Evolutionary conservation across 1,140 invertebrate genomes (phyloP), one percentile per base, ranked within the genome.

Genomic region (Leptopilina clavipes): DNA sequence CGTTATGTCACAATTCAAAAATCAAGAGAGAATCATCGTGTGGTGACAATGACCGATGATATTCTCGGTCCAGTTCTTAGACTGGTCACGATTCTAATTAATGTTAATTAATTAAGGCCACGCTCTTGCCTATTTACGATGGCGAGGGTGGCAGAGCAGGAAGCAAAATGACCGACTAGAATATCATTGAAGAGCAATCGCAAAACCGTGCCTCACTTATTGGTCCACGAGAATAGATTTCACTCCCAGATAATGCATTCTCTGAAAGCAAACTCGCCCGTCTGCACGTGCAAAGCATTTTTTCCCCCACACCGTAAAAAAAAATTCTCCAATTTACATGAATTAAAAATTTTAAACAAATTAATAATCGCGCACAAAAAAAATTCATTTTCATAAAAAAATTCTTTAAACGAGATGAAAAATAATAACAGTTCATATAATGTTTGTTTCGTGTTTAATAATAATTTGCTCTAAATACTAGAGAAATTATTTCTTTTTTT

Each of bases 91-190:
- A 65, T 65, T 65, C 59, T 65, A 65, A 65, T 65, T 65, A 65
- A 65, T 65, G 59, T 22, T 31, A 65, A 65, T 31, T 65, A 65
- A 65, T 65, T 65, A 37, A 65, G 25, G 22, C 59, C 22, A 65
- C 19, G 56, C 56, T 59, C 56, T 59, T 12, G 56, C 56, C 56
- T 25, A 59, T 59, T 59, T 65, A 31, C 25, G 25, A 65, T 14
- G 59, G 59, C 25, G 59, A 65, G 59, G 59, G 59, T 65, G 59
- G 59, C 59, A 65, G 59, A 65, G 59, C 59, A 65, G 59, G 59
- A 65, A 65, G 59, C 59, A 7, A 22, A 65, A 65, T 65, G 56
- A 65, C 56, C 56, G 56, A 65, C 56, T 65, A 25, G 56, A 65
- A 31, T 65, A 65, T 65, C 59, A 65, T 65, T 65, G 22, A 65